A percentile compares a stretch with the other conserved stretches of the same genome.
Conservation (phyloP, 2,888 invertebrate species). For the Pyrochroa serraticornis region DNA sequence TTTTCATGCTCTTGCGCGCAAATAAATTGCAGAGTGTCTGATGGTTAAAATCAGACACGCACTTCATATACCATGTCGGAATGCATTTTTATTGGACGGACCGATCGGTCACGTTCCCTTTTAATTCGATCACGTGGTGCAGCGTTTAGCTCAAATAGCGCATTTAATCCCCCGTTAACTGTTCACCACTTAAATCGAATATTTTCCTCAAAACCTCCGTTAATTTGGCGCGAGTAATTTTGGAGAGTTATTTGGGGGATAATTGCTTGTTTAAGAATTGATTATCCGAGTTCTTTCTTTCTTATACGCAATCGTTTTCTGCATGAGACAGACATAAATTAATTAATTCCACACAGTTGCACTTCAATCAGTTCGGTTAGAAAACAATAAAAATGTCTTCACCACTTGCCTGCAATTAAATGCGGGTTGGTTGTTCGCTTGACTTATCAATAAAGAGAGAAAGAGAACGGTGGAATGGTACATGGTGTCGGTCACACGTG, state of each 20-base stretch:
- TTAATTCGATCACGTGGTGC: constrained; percentile 5
- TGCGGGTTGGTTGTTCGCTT: constrained; percentile 9
- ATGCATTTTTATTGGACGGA: constrained; percentile 2
- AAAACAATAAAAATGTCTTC: constrained; percentile 47
- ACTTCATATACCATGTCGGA: constrained; percentile 23
- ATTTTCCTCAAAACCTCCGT: too few species aligned
- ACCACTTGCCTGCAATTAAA: constrained; percentile 42
- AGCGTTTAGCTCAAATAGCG: too few species aligned
- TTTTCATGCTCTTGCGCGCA: constrained; percentile 30
- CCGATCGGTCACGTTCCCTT: neutral
- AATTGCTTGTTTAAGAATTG: too few species aligned
- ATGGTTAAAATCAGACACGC: constrained; percentile 30
- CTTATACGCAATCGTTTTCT: neutral
- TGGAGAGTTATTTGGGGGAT: too few species aligned
- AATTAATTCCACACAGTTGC: constrained; percentile 46
- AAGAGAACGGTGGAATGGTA: constrained; percentile 4
- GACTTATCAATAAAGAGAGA: constrained; percentile 1
- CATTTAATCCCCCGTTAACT: too few species aligned
- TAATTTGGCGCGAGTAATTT: too few species aligned
- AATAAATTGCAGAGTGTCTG: constrained; percentile 32
- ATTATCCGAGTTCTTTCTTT: neutral
- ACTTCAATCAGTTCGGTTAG: constrained; percentile 46
- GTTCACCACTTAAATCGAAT: too few species aligned
- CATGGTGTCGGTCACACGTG: constrained; percentile 10
- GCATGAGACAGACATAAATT: constrained; percentile 45